Base-by-base conservation (phyloP, 2,888 invertebrate species). In the Lordiphosa fenestrarum region DNA sequence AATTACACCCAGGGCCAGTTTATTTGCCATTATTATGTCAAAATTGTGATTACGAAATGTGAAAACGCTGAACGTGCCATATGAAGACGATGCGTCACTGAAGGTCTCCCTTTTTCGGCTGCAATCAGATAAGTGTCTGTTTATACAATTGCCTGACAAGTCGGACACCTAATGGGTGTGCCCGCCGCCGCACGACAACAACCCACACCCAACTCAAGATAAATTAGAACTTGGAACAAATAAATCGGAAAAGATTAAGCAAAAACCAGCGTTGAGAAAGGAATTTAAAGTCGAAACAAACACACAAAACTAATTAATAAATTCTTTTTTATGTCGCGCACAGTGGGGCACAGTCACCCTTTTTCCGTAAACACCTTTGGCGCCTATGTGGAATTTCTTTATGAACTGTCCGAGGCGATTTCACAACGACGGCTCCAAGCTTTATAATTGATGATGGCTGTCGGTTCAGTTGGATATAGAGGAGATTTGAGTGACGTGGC, bases 151-250 rank as follows among this genome's bases (percentile, higher is more conserved):
- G 63, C 57, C 58, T 64, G 64, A 64, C 64, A 64, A 64, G 66
- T 64, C 42, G 12, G 12, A 37, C 42, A 48, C 38, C 33, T n/a
- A 36, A 15, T 21, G 15, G 75, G 83, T 76, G 80, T 82, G 75
- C 30, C 30, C 30, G 83, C 83, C 39, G 21, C 30, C 60, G 44
- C 66, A 53, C 58, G 15, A 21, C 9, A 38, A 40, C 37, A 59
- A 53, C 41, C 44, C 33, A 21, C 37, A 39, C n/a, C 35, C 36
- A 36, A 40, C 6, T 44, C 33, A 58, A 77, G 65, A 80, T 77
- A 83, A 77, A 83, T 83, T 83, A 77, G 76, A 77, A 76, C 81
- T 66, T 83, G 84, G 80, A 80, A 70, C 73, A 76, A 80, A 83
- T 83, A 83, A 83, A 77, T 80, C 58, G 64, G 70, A 61, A 57